Evolutionary conservation across 2,113 vertebrate species (phyloP).

Genomic region (Amia ocellicauda): DNA sequence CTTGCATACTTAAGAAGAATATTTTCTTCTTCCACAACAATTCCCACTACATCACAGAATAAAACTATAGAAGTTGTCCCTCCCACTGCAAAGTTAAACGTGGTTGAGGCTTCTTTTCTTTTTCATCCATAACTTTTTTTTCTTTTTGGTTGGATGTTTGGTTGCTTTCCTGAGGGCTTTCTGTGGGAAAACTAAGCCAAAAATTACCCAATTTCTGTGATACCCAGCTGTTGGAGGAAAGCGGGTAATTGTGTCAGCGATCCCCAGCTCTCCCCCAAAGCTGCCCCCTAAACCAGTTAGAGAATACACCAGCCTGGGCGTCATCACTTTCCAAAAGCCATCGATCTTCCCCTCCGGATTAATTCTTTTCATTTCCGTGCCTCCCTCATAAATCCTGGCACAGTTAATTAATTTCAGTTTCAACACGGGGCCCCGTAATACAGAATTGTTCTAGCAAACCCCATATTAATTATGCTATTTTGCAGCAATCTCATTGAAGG

Average conservation of each 20-base stretch:
- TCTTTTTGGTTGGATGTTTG: no score
- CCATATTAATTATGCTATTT: constrained; percentile 99
- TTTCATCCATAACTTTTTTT: constrained; percentile 17
- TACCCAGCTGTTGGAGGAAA: constrained; percentile 85
- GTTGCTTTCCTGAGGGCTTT: constrained; percentile 26
- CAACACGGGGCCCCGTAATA: constrained; percentile 94
- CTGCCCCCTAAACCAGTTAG: constrained; percentile 93
- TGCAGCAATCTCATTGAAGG: constrained; percentile 98
- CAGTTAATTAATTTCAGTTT: constrained; percentile 99
- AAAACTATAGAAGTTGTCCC: no score
- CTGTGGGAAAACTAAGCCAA: constrained; percentile 42
- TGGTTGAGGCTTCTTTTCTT: neutral
- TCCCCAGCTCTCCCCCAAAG: constrained; percentile 74
- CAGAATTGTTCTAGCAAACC: constrained; percentile 98
- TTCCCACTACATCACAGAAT: no score
- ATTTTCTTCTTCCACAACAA: no score
- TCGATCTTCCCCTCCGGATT: constrained; percentile 97
- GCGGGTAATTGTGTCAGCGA: constrained; percentile 90
- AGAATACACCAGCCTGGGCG: constrained; percentile 81
- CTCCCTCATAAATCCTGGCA: constrained; percentile 99
- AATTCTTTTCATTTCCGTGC: constrained; percentile 92
- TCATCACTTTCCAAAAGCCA: constrained; percentile 95
- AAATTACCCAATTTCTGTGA: constrained; percentile 63
- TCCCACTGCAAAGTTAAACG: no score
- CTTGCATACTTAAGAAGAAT: no score